Evolutionary conservation across 2,888 invertebrate genomes (phyloP).

Genomic region (Pediacus dermestoides): DNA sequence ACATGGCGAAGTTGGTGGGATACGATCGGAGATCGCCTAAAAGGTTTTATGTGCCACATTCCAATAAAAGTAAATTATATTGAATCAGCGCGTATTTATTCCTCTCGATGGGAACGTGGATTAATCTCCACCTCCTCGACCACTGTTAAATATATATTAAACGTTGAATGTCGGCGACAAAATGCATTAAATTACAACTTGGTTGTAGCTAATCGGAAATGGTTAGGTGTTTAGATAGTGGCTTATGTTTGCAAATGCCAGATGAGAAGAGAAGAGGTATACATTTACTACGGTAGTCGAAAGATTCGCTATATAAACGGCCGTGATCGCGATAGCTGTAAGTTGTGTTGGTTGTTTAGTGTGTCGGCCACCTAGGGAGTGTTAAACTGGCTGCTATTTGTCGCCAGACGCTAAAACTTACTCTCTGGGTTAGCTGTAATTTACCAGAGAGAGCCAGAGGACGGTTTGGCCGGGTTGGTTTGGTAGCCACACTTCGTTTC

Average conservation of each 20-base stretch:
- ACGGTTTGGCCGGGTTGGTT: too few species aligned
- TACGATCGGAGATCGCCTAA: too few species aligned
- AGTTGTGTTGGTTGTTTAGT: slow-evolving; percentile 31
- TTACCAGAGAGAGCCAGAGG: slow-evolving; percentile 20
- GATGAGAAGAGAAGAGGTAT: slow-evolving; percentile 12
- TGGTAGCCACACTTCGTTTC: slow-evolving; percentile 13
- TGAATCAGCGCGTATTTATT: too few species aligned
- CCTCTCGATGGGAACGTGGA: too few species aligned
- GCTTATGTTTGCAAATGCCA: slow-evolving; percentile 16
- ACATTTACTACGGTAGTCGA: slow-evolving; percentile 14
- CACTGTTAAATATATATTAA: slow-evolving; percentile 14
- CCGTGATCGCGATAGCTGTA: slow-evolving; percentile 23
- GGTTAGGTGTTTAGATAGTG: slow-evolving; percentile 19
- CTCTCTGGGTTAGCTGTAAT: slow-evolving; percentile 18
- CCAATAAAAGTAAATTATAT: slow-evolving; percentile 1
- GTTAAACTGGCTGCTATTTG: slow-evolving; percentile 36
- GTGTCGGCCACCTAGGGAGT: slow-evolving; percentile 35
- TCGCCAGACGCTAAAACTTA: slow-evolving; percentile 28
- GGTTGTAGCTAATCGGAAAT: slow-evolving; percentile 18
- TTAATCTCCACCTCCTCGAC: not conserved
- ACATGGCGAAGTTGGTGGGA: too few species aligned
- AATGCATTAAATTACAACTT: slow-evolving; percentile 15
- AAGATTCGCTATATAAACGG: slow-evolving; percentile 19
- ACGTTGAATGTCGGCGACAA: slow-evolving; percentile 9
- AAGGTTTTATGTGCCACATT: too few species aligned